Evolutionary conservation across 30 jellyfish, hydroid and myxozoan genomes (phyloP), one percentile per base, ranked within the genome.

Genomic region (Cassiopea andromeda): DNA sequence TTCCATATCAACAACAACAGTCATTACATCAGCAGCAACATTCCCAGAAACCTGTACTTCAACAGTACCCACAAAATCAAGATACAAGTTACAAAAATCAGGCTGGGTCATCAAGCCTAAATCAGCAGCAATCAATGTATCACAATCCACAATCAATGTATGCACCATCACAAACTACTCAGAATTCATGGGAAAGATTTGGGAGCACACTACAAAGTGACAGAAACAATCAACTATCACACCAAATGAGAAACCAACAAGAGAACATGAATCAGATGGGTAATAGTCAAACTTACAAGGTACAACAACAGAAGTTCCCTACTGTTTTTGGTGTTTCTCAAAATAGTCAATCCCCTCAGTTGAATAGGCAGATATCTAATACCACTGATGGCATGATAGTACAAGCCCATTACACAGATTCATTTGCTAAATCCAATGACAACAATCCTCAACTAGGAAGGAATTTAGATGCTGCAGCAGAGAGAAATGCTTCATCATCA

Each of bases 21-120:
- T 71, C 18, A 1, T 68, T 49, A 5, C 66, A 15, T 15, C 91
- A 82, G 48, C 91, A 81, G 60, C 67, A 77, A 14, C 86, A 77
- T 17, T 44, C 9, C 54, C 77, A 46, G 44, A 38, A 17, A 7
- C 18, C 47, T 77, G 77, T 45, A 2, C 91, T 57, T 9, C 68
- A 58, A 14, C 13, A 58, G 38, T 27, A 27, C 27, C 73, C 19
- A 64, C 73, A 64, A 17, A 16, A 64, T 5, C 73, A 64, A 9
- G 27, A 64, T 64, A 9, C 27, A 27, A 64, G 73, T 2, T 64
- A 9, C 27, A 2, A 16, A 9, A 17, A 64, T 64, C 73, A 64
- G 15, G 19, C 27, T 4, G 15, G 19, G 8, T 64, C 73, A 64
- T 64, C 73, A 64, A 27, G 15, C 2, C 38, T 27, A 2, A 64